phyloP scores from a whole-genome alignment of 92 coral and sea anemone genomes.

The Phenganax marumi region DNA sequence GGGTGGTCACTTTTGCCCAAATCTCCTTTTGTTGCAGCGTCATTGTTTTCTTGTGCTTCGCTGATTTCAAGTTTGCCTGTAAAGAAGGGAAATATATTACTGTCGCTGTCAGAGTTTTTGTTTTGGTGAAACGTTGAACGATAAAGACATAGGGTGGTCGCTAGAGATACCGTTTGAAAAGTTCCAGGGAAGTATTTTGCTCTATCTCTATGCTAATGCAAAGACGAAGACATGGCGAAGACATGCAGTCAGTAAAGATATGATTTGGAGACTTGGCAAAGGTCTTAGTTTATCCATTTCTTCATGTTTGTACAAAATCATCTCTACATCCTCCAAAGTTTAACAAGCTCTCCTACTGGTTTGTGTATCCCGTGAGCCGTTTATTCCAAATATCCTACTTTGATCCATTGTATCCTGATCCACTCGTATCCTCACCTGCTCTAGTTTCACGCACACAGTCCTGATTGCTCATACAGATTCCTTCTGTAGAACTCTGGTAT shows the following conservation, averaged over 20 bases:
- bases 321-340: too few species aligned
- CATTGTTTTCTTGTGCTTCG: background rate
- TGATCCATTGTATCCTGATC: conserved; percentile 1
- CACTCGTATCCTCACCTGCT: conserved; percentile 2
- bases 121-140: too few species aligned
- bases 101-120: too few species aligned
- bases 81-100: background rate
- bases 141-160: too few species aligned
- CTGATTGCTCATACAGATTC: background rate
- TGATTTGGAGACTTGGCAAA: too few species aligned
- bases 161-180: too few species aligned
- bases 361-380: background rate
- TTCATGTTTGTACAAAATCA: background rate
- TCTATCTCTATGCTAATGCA: too few species aligned
- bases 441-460: conserved; percentile 8
- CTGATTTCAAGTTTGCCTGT: background rate
- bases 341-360: background rate
- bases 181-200: too few species aligned
- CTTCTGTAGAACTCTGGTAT: background rate
- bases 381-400: background rate
- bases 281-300: background rate
- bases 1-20: background rate
- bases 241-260: too few species aligned
- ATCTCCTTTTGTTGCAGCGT: background rate
- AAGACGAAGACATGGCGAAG: too few species aligned